Percentiles rank a stretch among this genome's conserved stretches.
phyloP scores from a whole-genome alignment of 2,113 vertebrate species.

The Pterophyllum scalare region DNA sequence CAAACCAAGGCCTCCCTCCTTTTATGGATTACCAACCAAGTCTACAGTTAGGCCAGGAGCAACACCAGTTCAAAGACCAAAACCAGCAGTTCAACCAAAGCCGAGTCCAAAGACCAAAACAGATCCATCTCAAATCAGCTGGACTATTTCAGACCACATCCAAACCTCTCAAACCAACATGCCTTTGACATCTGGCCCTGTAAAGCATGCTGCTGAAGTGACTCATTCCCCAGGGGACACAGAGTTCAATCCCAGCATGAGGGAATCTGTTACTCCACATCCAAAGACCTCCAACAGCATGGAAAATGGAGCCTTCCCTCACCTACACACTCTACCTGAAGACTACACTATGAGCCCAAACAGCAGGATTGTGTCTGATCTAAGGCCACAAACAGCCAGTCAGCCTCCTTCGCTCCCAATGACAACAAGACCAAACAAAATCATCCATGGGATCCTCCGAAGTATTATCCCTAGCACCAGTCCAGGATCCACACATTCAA shows the following conservation, averaged over 20 bases:
- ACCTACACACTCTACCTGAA: not conserved
- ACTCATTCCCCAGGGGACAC: constrained; percentile 31
- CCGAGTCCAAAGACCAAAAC: constrained; percentile 41
- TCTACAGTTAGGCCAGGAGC: constrained; percentile 27
- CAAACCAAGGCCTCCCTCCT: not conserved
- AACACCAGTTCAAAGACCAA: constrained; percentile 32
- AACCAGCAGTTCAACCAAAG: constrained; percentile 31
- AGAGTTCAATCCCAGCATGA: constrained; percentile 27
- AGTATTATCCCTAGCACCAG: constrained; percentile 36
- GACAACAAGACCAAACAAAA: constrained; percentile 64
- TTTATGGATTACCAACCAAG: constrained; percentile 9
- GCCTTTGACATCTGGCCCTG: constrained; percentile 29
- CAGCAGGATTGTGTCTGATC: constrained; percentile 58
- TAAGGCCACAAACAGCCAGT: constrained; percentile 52
- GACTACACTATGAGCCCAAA: constrained; percentile 32
- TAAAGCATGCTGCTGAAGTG: constrained; percentile 9
- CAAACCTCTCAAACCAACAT: constrained; percentile 26
- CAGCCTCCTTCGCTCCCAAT: constrained; percentile 37
- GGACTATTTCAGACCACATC: constrained; percentile 7
- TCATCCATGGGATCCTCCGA: constrained; percentile 16
- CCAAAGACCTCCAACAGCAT: constrained; percentile 38
- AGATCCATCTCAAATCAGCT: constrained; percentile 16
- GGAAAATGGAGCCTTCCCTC: constrained; percentile 8
- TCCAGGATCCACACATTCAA: constrained; percentile 42
- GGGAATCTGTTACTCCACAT: constrained; percentile 21